Base-by-base conservation (phyloP, 2,797 vertebrate genomes). In the Furcifer pardalis region DNA sequence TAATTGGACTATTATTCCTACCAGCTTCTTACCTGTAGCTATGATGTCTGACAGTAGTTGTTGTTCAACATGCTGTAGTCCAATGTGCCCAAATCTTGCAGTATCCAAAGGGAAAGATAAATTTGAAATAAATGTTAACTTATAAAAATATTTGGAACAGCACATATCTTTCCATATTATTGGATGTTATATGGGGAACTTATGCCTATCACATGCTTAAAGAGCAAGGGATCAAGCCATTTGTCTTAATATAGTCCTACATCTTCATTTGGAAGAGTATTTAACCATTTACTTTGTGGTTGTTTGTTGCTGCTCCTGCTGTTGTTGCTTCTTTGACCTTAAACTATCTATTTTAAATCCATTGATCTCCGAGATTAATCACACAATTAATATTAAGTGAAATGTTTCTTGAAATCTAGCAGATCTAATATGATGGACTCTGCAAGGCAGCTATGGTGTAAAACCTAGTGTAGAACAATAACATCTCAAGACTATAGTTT, bases 341-440 rank as follows among this genome's bases (percentile, higher is more conserved):
- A 8, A 21, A 2, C 37, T n/a, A 71, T 27, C 37, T 32, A 32
- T 81, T 81, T 72, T 30, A 25, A 81, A 27, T 56, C 49, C 17
- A 21, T 44, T 35, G 56, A 56, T 60, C 35, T 81, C 66, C 35
- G 59, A 81, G 9, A 40, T 30, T 56, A 59, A 40, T 40, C 27
- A 27, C 13, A 56, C 35, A 71, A 59, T 81, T 59, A 59, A 59
- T 59, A 81, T 59, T 7, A 44, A 56, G 30, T 30, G 30, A 21
- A 44, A 46, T 46, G 30, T 49, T 17, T 74, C 27, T 5, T 32
- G 44, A 74, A 17, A 19, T 62, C 35, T 63, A 21, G 15, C 21
- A 44, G 63, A n/a, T 63, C 23, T 37, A 60, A 44, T 42, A n/a
- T 19, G 40, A 81, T 52, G 81, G 59, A 88, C 91, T 77, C 15